Conservation (phyloP, 2,113 vertebrate genomes). For the Amphiprion percula region DNA sequence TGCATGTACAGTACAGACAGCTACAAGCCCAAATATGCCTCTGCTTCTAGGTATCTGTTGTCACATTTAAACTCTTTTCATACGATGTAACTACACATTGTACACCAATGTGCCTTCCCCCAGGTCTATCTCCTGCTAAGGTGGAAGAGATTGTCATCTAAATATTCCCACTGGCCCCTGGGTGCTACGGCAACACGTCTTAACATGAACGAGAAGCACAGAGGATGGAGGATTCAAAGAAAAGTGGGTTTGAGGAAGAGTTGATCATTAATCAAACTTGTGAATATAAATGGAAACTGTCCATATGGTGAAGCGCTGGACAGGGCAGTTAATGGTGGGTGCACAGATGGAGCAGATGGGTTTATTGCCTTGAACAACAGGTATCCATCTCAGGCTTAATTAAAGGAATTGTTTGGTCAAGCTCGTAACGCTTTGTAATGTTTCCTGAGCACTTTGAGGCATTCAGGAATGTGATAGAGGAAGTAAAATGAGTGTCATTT, state of each 20-base stretch:
- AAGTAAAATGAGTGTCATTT: no score
- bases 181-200: slow-evolving; percentile 53
- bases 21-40: slow-evolving; percentile 5
- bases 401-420: slow-evolving; percentile 9
- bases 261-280: slow-evolving; percentile 71
- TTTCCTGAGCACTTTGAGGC: slow-evolving; percentile 3
- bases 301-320: slow-evolving; percentile 50
- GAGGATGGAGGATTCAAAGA: not conserved
- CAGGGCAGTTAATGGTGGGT: slow-evolving; percentile 43
- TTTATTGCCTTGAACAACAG: slow-evolving; percentile 66
- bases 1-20: not conserved
- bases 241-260: slow-evolving; percentile 26
- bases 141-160: slow-evolving; percentile 8
- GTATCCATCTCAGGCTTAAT: slow-evolving; percentile 40
- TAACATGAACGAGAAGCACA: not conserved
- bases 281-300: slow-evolving; percentile 47
- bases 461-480: no score
- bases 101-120: not conserved
- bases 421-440: not conserved
- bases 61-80: not conserved
- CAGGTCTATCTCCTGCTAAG: not conserved
- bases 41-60: not conserved
- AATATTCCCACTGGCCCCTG: slow-evolving; percentile 41
- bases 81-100: slow-evolving; percentile 5
- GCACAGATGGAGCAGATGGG: slow-evolving; percentile 59